phyloP scores from a whole-genome alignment of 2,797 vertebrate genomes.

The Bradypodion pumilum region DNA sequence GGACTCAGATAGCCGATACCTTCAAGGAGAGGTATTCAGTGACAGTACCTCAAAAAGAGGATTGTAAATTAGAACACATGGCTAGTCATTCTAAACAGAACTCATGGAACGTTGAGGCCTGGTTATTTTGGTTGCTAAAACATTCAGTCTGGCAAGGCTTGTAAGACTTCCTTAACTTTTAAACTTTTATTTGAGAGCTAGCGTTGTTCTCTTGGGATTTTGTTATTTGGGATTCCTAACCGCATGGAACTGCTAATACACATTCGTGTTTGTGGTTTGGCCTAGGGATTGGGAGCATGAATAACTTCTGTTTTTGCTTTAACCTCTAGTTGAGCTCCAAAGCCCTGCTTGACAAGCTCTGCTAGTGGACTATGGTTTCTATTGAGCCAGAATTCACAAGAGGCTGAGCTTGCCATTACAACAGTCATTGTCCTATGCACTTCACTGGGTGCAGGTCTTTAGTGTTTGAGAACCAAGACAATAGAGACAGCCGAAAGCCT shows the following conservation, averaged over 20 bases:
- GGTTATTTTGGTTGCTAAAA: not conserved
- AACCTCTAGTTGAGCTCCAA: not conserved
- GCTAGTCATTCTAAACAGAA: not conserved
- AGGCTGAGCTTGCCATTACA: not conserved
- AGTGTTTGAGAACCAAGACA: no score
- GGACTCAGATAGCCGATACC: not conserved
- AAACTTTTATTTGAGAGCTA: not conserved
- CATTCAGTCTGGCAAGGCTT: not conserved
- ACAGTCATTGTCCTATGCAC: not conserved
- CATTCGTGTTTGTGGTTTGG: conserved; percentile 5
- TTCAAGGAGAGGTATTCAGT: not conserved
- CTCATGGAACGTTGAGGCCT: not conserved
- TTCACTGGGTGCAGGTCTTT: conserved; percentile 27
- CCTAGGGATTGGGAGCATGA: conserved; percentile 11
- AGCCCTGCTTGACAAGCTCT: no score
- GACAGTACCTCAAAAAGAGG: not conserved
- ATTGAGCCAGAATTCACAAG: not conserved
- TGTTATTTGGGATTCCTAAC: not conserved
- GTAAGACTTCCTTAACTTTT: not conserved
- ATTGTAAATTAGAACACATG: not conserved
- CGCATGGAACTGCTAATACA: conserved; percentile 6
- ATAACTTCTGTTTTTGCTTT: not conserved
- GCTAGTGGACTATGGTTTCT: not conserved
- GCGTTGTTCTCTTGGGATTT: not conserved
- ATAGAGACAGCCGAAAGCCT: no score